A percentile compares a stretch with the other conserved stretches of the same genome.
Conservation (phyloP, 2,888 invertebrate species). For the Ceraclea dissimilis region DNA sequence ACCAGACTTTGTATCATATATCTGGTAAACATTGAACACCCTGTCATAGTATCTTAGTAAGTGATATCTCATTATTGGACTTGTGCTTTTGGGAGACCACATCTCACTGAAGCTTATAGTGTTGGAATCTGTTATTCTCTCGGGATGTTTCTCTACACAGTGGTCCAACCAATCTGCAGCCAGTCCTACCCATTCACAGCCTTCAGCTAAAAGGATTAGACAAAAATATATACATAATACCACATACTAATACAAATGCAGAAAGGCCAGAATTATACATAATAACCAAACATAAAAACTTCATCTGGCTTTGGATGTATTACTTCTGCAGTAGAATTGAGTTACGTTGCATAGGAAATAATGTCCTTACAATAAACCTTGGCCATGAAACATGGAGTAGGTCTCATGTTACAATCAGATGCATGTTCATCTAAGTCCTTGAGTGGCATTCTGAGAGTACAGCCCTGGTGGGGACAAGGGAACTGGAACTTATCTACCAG, state of each 20-base stretch:
- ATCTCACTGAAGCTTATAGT: slow-evolving; percentile 44
- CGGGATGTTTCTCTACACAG: slow-evolving; percentile 45
- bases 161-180: slow-evolving; percentile 58
- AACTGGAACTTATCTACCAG: slow-evolving; percentile 53
- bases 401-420: slow-evolving; percentile 40
- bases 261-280: not conserved
- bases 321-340: too few species aligned
- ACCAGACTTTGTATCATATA: slow-evolving; percentile 47
- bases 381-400: slow-evolving; percentile 47
- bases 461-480: slow-evolving; percentile 51
- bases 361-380: slow-evolving; percentile 34
- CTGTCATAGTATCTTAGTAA: slow-evolving; percentile 42
- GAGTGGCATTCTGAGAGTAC: slow-evolving; percentile 47
- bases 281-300: too few species aligned
- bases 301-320: not conserved
- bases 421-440: slow-evolving; percentile 47
- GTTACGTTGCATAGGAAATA: too few species aligned
- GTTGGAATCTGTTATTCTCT: slow-evolving; percentile 45
- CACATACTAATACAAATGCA: not conserved
- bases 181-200: slow-evolving; percentile 51
- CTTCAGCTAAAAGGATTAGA: slow-evolving; percentile 32
- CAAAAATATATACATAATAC: too few species aligned
- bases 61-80: slow-evolving; percentile 45
- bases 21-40: slow-evolving; percentile 47
- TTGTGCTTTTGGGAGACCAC: slow-evolving; percentile 43